Percentiles rank a stretch among this genome's conserved stretches.
Evolutionary conservation across 2,113 vertebrate genomes (phyloP).

Genomic region (Nesoenas mayeri): DNA sequence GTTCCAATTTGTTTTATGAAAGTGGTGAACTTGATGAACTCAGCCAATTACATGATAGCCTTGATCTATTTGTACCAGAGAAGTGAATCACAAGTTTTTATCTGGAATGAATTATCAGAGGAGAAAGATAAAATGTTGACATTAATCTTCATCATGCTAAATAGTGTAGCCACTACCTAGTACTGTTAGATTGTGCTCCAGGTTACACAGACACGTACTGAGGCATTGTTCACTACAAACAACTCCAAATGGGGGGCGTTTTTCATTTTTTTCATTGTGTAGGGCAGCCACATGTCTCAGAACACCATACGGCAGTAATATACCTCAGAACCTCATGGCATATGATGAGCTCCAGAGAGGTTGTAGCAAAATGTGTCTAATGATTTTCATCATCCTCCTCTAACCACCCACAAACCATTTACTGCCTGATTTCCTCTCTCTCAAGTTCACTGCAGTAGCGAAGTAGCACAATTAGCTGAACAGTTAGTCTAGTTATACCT

Average conservation of each 20-base stretch:
- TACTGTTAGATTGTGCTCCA: background rate
- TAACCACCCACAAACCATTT: background rate
- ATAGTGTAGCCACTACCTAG: background rate
- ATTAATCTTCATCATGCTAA: background rate
- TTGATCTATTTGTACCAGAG: slow-evolving; percentile 9
- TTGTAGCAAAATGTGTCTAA: background rate
- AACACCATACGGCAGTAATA: background rate
- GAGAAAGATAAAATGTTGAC: background rate
- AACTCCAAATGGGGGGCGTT: background rate
- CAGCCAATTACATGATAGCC: background rate
- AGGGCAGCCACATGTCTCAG: background rate
- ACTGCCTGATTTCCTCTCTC: background rate
- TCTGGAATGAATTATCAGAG: slow-evolving; percentile 1
- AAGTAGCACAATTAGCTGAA: background rate
- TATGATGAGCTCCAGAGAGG: background rate
- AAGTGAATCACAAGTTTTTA: background rate
- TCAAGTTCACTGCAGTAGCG: background rate
- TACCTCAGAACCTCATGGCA: background rate
- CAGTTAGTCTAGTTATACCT: background rate
- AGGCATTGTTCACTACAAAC: background rate
- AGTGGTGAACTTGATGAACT: slow-evolving; percentile 15
- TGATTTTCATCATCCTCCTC: background rate
- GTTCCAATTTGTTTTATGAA: background rate
- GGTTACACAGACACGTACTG: background rate
- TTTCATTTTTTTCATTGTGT: background rate